Conservation (phyloP, 1,140 invertebrate species). For the Rhopalosiphum padi region DNA sequence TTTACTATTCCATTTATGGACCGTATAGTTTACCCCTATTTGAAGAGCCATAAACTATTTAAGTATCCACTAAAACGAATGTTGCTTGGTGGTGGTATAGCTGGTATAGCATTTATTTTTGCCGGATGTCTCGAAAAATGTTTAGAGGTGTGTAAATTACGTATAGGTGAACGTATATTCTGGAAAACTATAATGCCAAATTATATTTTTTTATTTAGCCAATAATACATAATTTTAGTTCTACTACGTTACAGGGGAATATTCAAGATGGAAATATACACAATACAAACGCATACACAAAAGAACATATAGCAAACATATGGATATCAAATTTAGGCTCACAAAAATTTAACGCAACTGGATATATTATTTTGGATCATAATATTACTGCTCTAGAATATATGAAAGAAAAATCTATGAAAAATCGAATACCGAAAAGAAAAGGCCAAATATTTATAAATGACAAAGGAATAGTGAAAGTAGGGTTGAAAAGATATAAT, state of each 20-base stretch:
- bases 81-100: conserved; percentile 78
- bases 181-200: neutral
- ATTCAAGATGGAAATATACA: neutral
- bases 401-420: neutral
- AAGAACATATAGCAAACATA: neutral
- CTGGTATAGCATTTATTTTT: conserved; percentile 82
- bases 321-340: conserved; percentile 18
- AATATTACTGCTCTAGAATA: neutral
- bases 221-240: neutral
- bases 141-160: conserved; percentile 68
- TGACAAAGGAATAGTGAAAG: neutral
- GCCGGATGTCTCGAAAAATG: conserved; percentile 85
- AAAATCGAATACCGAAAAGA: neutral
- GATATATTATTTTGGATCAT: neutral
- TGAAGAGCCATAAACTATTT: conserved; percentile 64
- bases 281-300: neutral
- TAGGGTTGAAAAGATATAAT: neutral
- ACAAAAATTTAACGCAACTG: neutral
- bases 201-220: neutral
- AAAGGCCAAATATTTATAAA: neutral
- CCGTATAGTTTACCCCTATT: conserved; percentile 70
- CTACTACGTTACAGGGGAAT: neutral
- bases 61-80: conserved; percentile 77
- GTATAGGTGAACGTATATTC: neutral
- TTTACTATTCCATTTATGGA: conserved; percentile 88